A percentile compares a stretch with the other conserved stretches of the same genome.
Conservation (phyloP, 2,888 invertebrate species). For the Fragum sueziense region DNA sequence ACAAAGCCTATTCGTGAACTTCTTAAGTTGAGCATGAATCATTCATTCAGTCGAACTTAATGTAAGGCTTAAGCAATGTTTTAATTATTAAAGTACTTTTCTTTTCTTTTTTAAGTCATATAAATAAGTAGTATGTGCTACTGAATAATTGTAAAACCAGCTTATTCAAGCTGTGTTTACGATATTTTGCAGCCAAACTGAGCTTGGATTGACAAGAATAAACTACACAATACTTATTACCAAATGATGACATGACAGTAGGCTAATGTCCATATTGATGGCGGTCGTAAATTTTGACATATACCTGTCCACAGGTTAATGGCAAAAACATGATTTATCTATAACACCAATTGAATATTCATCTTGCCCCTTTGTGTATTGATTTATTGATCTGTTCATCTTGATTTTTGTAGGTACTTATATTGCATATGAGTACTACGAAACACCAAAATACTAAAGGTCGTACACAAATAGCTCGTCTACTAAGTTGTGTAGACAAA, state of each 20-base stretch:
- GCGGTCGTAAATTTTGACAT: neutral
- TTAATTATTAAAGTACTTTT: too few species aligned
- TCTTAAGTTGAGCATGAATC: too few species aligned
- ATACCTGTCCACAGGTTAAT: neutral
- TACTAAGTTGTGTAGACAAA: too few species aligned
- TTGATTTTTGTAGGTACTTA: neutral
- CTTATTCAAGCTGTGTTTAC: neutral
- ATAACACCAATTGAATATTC: neutral
- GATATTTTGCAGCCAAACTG: neutral
- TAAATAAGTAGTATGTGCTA: too few species aligned
- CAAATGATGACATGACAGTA: neutral
- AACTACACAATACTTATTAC: neutral
- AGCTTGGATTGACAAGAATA: neutral
- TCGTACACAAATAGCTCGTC: too few species aligned
- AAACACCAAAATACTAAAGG: too few species aligned
- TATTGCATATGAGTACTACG: too few species aligned
- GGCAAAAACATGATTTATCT: neutral
- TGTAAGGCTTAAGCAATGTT: too few species aligned
- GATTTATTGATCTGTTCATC: neutral
- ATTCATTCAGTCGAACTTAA: too few species aligned
- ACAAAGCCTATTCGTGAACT: too few species aligned
- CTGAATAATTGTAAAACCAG: too few species aligned
- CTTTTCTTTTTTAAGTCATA: too few species aligned
- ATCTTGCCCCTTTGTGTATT: neutral
- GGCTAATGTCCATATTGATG: neutral